A percentile compares a stretch with the other conserved stretches of the same genome.
These are phyloP conservation scores for Sceloporus undulatus DNA, from an alignment of 2,113 vertebrate genomes.

Conservation along the genomic window DNA sequence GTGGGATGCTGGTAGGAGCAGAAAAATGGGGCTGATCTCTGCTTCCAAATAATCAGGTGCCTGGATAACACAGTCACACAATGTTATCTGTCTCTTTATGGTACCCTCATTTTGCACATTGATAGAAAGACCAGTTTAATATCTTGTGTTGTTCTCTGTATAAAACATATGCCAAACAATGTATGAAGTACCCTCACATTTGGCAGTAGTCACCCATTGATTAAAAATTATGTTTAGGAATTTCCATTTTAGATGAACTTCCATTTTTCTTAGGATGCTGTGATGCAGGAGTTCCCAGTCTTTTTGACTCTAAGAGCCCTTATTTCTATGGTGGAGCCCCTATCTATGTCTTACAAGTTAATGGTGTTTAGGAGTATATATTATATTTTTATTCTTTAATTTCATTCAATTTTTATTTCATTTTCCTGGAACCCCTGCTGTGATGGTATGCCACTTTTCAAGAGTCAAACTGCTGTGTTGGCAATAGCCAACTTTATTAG, in stretches of 20 bases:
- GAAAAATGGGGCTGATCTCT: neutral
- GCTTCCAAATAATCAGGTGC: slow-evolving; percentile 12
- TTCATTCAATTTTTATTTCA: no score
- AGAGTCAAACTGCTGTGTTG: neutral
- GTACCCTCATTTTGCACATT: slow-evolving; percentile 36
- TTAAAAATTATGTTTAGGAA: neutral
- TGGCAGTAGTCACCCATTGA: neutral
- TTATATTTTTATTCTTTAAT: no score
- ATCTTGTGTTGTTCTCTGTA: slow-evolving; percentile 42
- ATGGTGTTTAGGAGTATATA: no score
- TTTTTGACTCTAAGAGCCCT: no score
- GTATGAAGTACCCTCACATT: neutral
- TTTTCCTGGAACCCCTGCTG: neutral
- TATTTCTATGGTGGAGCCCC: no score
- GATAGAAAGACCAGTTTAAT: slow-evolving; percentile 34
- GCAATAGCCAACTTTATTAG: neutral
- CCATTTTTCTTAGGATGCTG: neutral
- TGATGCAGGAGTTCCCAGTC: neutral
- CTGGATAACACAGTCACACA: neutral
- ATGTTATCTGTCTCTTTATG: slow-evolving; percentile 32
- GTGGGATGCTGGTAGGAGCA: neutral
- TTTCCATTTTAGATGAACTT: neutral
- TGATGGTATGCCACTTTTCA: neutral
- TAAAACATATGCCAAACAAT: slow-evolving; percentile 31
- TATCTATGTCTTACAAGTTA: no score